A percentile compares a stretch with the other conserved stretches of the same genome.
phyloP scores from a whole-genome alignment of 2,113 vertebrate species.

The Otus sunia region DNA sequence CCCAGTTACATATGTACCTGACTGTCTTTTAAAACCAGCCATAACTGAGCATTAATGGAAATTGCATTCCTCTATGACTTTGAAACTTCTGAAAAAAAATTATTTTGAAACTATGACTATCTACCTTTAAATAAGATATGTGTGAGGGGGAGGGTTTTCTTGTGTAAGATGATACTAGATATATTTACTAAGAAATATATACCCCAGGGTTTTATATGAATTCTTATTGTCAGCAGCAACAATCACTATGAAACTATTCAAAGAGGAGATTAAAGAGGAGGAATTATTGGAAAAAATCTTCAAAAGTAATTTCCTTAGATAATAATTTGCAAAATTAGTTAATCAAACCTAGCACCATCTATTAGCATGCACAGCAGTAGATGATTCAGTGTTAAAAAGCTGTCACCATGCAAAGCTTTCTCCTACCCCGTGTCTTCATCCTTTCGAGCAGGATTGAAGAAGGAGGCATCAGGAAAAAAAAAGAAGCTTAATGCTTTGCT shows the following conservation, averaged over 20 bases:
- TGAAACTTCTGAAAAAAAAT: not conserved
- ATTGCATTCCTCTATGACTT: not conserved
- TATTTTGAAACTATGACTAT: not conserved
- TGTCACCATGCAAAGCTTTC: conserved; percentile 6
- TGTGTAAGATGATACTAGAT: not conserved
- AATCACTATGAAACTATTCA: not conserved
- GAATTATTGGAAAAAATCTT: conserved; percentile 11
- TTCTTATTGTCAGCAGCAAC: not conserved
- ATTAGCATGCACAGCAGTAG: conserved; percentile 7
- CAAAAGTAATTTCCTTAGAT: conserved; percentile 35
- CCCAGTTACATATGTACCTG: not conserved
- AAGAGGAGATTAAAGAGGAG: conserved; percentile 9
- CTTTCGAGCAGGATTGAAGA: not conserved
- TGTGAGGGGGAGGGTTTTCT: not conserved
- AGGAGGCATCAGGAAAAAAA: not conserved
- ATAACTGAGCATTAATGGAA: not conserved
- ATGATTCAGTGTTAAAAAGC: conserved; percentile 32
- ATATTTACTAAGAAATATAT: not conserved
- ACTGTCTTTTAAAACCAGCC: not conserved
- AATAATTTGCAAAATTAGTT: conserved; percentile 43
- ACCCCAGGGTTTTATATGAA: not conserved
- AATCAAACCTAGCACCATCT: conserved; percentile 37
- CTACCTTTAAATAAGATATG: not conserved
- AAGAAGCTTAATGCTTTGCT: not conserved
- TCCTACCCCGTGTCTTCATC: not conserved